phyloP scores from a whole-genome alignment of 2,888 invertebrate species.

The Archips crataeganus region DNA sequence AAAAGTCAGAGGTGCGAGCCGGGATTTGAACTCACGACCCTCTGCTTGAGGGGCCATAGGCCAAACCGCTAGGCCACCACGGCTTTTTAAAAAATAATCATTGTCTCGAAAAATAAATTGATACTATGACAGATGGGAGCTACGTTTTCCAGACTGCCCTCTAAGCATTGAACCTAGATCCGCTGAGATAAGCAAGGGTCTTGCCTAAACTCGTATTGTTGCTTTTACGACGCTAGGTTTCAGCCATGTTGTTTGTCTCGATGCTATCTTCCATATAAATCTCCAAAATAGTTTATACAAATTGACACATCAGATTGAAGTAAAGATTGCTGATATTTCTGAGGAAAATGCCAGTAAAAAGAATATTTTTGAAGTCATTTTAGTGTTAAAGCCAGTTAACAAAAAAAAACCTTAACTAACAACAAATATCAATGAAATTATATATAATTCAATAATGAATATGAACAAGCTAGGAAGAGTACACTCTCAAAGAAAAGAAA shows the following conservation, averaged over 20 bases:
- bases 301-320: conserved; percentile 32
- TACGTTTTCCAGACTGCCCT: neutral
- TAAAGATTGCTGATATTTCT: conserved; percentile 10
- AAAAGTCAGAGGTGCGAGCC: too few species aligned
- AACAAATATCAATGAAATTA: too few species aligned
- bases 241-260: conserved; percentile 27
- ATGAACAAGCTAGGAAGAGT: too few species aligned
- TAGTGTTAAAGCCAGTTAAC: neutral
- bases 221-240: conserved; percentile 26
- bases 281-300: conserved; percentile 33
- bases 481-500: too few species aligned
- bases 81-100: too few species aligned
- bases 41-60: too few species aligned
- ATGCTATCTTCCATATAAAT: conserved; percentile 31
- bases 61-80: too few species aligned
- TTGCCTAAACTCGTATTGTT: conserved; percentile 12
- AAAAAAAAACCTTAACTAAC: neutral
- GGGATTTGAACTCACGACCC: too few species aligned
- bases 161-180: conserved; percentile 31
- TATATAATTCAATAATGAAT: too few species aligned
- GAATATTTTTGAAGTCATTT: neutral
- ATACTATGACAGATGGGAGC: neutral
- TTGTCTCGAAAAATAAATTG: too few species aligned
- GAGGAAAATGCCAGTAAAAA: neutral
- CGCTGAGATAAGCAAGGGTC: conserved; percentile 34